Base-by-base conservation (phyloP, 2,113 vertebrate genomes). In the Pseudois nayaur region DNA sequence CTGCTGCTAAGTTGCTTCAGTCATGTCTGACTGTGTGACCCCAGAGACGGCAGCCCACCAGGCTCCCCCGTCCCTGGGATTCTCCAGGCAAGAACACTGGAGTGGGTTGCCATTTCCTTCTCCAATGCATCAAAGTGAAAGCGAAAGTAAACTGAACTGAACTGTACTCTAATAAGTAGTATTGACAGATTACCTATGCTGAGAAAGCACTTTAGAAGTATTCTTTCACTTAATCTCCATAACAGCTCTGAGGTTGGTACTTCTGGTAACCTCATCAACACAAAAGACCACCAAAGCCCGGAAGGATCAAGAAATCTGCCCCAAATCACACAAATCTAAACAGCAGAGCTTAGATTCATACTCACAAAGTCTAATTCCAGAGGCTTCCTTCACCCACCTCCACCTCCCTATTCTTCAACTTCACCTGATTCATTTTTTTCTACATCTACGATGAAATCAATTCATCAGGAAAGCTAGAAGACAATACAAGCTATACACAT, bases 241-340 rank as follows among this genome's bases (percentile, higher is more conserved):
- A 83, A n/a, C 14, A 59, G 25, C 43, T 25, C 45, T 60, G 6
- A 91, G 19, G 33, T 48, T 87, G 45, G 60, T 55, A 60, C 29
- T 88, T 87, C 33, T 45, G 43, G 17, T 36, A 67, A 33, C 36
- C 5, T 57, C 33, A 64, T 64, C 74, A 95, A 92, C 57, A 36
- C 54, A 59, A 60, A 15, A 86, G 43, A 31, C 86, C 59, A 64
- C 14, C 40, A 45, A 76, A 21, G 16, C 8, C 9, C 9, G 13
- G 79, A 54, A 48, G 89, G 40, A 55, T 67, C 71, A 87, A 94
- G 93, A 85, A 59, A 89, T 23, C 33, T 79, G 62, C 71, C 60
- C 62, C 8, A 62, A 82, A 59, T 76, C 79, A 94, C 45, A 60
- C 8, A 86, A 33, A 50, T 43, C 12, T 12, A 67, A 82, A 33